phyloP scores from a whole-genome alignment of 2,888 invertebrate species.

The Thera obeliscata region DNA sequence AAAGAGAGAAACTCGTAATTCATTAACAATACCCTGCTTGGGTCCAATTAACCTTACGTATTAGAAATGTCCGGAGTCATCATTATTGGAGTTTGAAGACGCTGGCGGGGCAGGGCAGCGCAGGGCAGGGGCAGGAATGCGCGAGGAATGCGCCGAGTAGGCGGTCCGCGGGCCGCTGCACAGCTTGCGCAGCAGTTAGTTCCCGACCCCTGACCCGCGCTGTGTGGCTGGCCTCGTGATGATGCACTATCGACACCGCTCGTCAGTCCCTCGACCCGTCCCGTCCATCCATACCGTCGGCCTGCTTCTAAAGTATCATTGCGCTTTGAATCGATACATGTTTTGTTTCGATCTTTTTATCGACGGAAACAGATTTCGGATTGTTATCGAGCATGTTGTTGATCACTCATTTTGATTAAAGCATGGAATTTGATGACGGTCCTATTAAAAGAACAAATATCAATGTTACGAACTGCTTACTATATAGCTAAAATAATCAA shows the following conservation, averaged over 20 bases:
- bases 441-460: too few species aligned
- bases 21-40: conserved; percentile 70
- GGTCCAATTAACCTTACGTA: conserved; percentile 82
- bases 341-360: conserved; percentile 36
- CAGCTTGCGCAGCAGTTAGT: conserved; percentile 45
- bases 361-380: conserved; percentile 26
- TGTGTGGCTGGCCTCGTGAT: conserved; percentile 65
- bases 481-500: background rate
- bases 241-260: conserved; percentile 57
- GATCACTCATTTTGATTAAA: conserved; percentile 11
- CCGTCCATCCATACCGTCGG: conserved; percentile 27
- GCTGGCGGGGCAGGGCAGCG: conserved; percentile 45
- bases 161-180: conserved; percentile 72
- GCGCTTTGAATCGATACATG: conserved; percentile 46
- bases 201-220: conserved; percentile 72
- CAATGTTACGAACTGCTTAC: too few species aligned
- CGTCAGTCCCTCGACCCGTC: conserved; percentile 30
- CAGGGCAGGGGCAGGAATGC: conserved; percentile 46
- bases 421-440: too few species aligned
- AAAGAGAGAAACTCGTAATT: conserved; percentile 57
- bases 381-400: conserved; percentile 26
- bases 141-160: conserved; percentile 65
- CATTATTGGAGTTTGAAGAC: conserved; percentile 66
- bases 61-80: conserved; percentile 77
- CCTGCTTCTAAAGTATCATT: conserved; percentile 28